These are phyloP conservation scores for Tetrao urogallus DNA, from an alignment of 2,113 vertebrate genomes.

Conservation along the genomic window DNA sequence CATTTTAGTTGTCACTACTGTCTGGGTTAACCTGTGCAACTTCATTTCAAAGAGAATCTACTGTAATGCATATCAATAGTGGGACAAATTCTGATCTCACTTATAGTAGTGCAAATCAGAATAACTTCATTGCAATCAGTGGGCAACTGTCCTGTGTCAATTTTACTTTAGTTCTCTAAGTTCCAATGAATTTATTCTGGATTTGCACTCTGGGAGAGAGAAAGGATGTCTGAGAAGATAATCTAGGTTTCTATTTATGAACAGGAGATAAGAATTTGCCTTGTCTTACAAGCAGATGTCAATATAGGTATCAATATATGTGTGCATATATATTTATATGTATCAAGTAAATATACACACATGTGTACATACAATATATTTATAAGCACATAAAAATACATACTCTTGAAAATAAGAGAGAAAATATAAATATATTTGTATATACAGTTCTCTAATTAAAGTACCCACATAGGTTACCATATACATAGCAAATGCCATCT, in stretches of 20 bases:
- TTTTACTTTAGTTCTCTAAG: background rate
- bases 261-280: slow-evolving; percentile 67
- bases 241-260: slow-evolving; percentile 1
- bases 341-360: background rate
- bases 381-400: background rate
- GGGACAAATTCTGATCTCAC: slow-evolving; percentile 62
- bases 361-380: slow-evolving; percentile 20
- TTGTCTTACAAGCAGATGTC: slow-evolving; percentile 10
- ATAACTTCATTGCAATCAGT: slow-evolving; percentile 40
- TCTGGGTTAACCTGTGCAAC: slow-evolving; percentile 60
- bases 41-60: slow-evolving; percentile 75
- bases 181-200: slow-evolving; percentile 60
- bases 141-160: background rate
- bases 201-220: slow-evolving; percentile 17
- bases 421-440: slow-evolving; percentile 26
- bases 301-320: background rate
- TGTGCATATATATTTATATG: background rate
- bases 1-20: slow-evolving; percentile 51
- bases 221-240: slow-evolving; percentile 7
- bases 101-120: slow-evolving; percentile 55
- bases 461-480: background rate
- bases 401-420: background rate
- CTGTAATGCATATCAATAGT: slow-evolving; percentile 8
- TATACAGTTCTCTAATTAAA: slow-evolving; percentile 14
- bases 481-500: background rate